Conservation (phyloP, 2,113 vertebrate genomes). For the Osmerus mordax region DNA sequence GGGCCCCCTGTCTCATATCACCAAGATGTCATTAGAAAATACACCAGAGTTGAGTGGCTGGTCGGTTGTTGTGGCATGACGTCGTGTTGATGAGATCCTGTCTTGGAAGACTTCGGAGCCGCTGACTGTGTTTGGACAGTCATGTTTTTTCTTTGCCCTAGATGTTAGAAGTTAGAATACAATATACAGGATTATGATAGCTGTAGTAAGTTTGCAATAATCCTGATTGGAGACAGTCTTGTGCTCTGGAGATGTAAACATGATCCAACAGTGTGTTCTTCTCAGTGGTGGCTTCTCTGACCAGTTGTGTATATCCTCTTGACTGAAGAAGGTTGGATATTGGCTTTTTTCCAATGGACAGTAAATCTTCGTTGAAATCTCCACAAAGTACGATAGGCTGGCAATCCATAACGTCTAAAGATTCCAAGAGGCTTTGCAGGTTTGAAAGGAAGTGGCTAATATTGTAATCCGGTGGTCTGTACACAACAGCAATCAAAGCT, state of each 20-base stretch:
- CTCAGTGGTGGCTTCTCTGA: not conserved
- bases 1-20: too few relatives aligned
- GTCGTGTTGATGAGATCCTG: too few relatives aligned
- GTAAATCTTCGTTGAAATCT: slow-evolving; percentile 13
- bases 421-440: slow-evolving; percentile 5
- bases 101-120: too few relatives aligned
- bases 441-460: not conserved
- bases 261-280: slow-evolving; percentile 3
- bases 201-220: slow-evolving; percentile 1
- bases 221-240: slow-evolving; percentile 2
- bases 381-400: slow-evolving; percentile 6
- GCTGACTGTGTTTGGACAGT: too few relatives aligned
- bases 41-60: too few relatives aligned
- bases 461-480: slow-evolving; percentile 19
- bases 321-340: not conserved
- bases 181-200: too few relatives aligned
- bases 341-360: not conserved
- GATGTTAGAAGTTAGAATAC: too few relatives aligned
- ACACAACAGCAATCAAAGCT: slow-evolving; percentile 12
- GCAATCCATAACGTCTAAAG: slow-evolving; percentile 2
- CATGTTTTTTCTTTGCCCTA: too few relatives aligned
- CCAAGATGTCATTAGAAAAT: too few relatives aligned
- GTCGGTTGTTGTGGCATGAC: too few relatives aligned
- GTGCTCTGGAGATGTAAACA: not conserved
- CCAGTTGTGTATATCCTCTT: not conserved